Percentiles rank a stretch among this genome's conserved stretches.
phyloP scores from a whole-genome alignment of 2,888 invertebrate species.

The Cinara cedri region DNA sequence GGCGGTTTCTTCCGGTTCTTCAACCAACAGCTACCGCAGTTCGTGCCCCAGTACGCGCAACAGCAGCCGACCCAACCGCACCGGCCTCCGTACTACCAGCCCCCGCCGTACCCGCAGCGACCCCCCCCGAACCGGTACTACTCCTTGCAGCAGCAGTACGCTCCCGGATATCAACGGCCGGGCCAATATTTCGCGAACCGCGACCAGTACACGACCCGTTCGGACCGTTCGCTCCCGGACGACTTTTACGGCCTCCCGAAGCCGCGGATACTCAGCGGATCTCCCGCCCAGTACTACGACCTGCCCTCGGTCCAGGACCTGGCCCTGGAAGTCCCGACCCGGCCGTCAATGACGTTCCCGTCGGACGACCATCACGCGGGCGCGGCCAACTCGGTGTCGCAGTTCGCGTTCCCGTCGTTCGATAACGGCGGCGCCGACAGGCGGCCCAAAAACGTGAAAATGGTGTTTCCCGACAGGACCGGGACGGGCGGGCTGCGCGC shows the following conservation, averaged over 20 bases:
- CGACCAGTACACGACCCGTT: background rate
- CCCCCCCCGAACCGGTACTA: background rate
- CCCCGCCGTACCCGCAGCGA: background rate
- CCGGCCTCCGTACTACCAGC: background rate
- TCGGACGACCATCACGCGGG: background rate
- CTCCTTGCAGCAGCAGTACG: conserved; percentile 21
- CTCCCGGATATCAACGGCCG: background rate
- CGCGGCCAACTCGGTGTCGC: background rate
- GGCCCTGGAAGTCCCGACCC: conserved; percentile 32
- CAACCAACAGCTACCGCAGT: conserved; percentile 62
- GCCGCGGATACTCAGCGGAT: conserved; percentile 37
- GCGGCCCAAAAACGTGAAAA: conserved; percentile 30
- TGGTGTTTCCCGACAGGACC: conserved; percentile 61
- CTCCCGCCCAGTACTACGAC: conserved; percentile 29
- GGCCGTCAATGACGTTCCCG: conserved; percentile 13
- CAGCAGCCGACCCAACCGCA: conserved; percentile 35
- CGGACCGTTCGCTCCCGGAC: background rate
- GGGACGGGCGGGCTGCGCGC: conserved; percentile 61
- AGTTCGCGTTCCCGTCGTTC: conserved; percentile 28
- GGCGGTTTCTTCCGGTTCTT: conserved; percentile 86
- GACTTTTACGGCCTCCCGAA: background rate
- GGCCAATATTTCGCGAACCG: background rate
- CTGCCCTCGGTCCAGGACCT: conserved; percentile 35
- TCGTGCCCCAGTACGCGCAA: conserved; percentile 58
- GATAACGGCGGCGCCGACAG: background rate